Evolutionary conservation across 2,797 vertebrate species (phyloP).

Genomic region (Chromobotia macracanthus): DNA sequence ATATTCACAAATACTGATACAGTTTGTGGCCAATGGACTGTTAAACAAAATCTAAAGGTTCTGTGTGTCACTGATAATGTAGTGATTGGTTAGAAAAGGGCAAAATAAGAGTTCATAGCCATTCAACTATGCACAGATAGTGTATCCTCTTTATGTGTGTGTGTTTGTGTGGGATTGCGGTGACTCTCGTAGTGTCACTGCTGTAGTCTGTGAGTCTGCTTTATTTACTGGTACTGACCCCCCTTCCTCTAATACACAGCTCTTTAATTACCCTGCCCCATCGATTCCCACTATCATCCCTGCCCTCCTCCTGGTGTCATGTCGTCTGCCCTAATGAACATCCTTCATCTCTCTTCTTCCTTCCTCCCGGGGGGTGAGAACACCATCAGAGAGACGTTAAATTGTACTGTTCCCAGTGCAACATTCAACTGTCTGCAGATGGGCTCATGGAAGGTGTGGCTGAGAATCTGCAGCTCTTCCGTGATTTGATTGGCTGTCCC

Average conservation of each 20-base stretch:
- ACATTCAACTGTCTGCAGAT: not conserved
- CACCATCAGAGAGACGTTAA: not conserved
- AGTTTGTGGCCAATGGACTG: slow-evolving; percentile 1
- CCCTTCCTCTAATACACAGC: slow-evolving; percentile 63
- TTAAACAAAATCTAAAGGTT: not conserved
- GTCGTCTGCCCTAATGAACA: slow-evolving; percentile 78
- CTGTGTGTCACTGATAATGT: not conserved
- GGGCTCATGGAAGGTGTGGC: not conserved
- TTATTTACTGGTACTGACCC: slow-evolving; percentile 79
- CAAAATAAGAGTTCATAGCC: slow-evolving; percentile 10
- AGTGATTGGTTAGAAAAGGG: not conserved
- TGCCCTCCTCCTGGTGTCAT: slow-evolving; percentile 64
- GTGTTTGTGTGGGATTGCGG: slow-evolving; percentile 18
- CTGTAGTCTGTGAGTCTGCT: slow-evolving; percentile 76
- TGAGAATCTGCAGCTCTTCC: not conserved
- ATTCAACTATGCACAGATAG: slow-evolving; percentile 22
- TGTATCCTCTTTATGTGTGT: slow-evolving; percentile 43
- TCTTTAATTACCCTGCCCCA: slow-evolving; percentile 86
- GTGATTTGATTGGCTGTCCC: not conserved
- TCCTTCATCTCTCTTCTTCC: slow-evolving; percentile 66
- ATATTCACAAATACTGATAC: slow-evolving; percentile 20
- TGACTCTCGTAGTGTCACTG: slow-evolving; percentile 70
- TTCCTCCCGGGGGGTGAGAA: slow-evolving; percentile 55
- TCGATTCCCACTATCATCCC: slow-evolving; percentile 77
- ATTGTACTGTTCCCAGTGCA: not conserved